A percentile compares a stretch with the other conserved stretches of the same genome.
These are phyloP conservation scores for Ellobium chinense DNA, from an alignment of 2,888 invertebrate genomes.

Conservation along the genomic window DNA sequence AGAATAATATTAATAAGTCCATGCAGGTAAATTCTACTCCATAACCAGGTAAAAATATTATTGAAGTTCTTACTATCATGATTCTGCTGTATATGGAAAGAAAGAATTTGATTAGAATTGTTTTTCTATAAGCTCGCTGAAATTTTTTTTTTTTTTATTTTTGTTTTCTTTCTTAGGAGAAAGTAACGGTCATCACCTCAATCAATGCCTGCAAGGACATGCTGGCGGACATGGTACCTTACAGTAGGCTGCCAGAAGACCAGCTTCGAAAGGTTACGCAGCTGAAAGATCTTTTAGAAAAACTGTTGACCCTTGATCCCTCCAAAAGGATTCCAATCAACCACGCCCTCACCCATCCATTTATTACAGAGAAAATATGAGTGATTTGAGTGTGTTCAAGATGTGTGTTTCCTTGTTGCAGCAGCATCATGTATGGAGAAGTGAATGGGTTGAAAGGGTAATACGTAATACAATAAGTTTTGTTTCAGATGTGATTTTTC, in stretches of 20 bases:
- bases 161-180: slow-evolving; percentile 86
- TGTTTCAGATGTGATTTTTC: neutral
- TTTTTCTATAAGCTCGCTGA: too few species aligned
- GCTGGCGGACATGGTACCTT: slow-evolving; percentile 91
- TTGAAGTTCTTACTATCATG: too few species aligned
- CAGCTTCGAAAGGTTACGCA: slow-evolving; percentile 95
- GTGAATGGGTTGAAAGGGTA: neutral
- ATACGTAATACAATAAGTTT: too few species aligned
- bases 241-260: slow-evolving; percentile 91
- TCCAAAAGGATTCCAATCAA: slow-evolving; percentile 95
- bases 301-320: slow-evolving; percentile 94
- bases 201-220: slow-evolving; percentile 92
- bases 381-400: neutral
- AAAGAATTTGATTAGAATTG: too few species aligned
- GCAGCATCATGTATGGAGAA: neutral
- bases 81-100: too few species aligned
- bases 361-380: slow-evolving; percentile 88
- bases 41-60: too few species aligned
- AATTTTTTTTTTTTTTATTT: too few species aligned
- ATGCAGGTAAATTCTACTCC: too few species aligned
- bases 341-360: slow-evolving; percentile 95
- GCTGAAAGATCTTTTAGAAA: slow-evolving; percentile 93
- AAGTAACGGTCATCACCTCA: slow-evolving; percentile 92
- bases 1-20: too few species aligned
- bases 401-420: neutral